Evolutionary conservation across 2,888 invertebrate species (phyloP).

Genomic region (Blomia tropicalis): DNA sequence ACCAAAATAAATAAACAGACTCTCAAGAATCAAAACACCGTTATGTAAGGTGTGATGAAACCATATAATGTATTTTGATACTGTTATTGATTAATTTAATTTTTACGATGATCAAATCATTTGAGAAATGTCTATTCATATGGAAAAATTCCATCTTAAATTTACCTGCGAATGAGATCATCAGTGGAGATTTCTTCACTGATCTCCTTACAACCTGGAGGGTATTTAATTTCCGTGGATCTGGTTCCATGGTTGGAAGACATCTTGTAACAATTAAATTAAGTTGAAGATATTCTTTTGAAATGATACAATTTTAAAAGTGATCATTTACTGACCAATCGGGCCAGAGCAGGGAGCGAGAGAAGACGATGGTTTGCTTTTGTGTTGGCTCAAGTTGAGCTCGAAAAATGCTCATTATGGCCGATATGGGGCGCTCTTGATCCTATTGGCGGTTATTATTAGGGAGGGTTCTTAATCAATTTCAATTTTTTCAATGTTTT

Average conservation of each 20-base stretch:
- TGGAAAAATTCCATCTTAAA: neutral
- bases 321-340: neutral
- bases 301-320: neutral
- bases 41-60: too few species aligned
- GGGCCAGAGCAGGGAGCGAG: neutral
- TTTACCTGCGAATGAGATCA: constrained; percentile 74
- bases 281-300: neutral
- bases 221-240: constrained; percentile 54
- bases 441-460: neutral
- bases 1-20: neutral
- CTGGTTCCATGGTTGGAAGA: neutral
- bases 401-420: neutral
- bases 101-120: too few species aligned
- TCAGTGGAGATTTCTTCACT: constrained; percentile 87
- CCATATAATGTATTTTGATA: too few species aligned
- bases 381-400: neutral
- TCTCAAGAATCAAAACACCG: neutral
- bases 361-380: neutral
- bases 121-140: too few species aligned
- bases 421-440: neutral
- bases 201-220: constrained; percentile 79
- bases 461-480: too few species aligned
- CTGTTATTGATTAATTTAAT: too few species aligned
- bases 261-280: neutral
- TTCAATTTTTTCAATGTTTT: too few species aligned